These are phyloP conservation scores for Morbakka virulenta DNA, from an alignment of 30 jellyfish, hydroid and myxozoan genomes.

Conservation along the genomic window DNA sequence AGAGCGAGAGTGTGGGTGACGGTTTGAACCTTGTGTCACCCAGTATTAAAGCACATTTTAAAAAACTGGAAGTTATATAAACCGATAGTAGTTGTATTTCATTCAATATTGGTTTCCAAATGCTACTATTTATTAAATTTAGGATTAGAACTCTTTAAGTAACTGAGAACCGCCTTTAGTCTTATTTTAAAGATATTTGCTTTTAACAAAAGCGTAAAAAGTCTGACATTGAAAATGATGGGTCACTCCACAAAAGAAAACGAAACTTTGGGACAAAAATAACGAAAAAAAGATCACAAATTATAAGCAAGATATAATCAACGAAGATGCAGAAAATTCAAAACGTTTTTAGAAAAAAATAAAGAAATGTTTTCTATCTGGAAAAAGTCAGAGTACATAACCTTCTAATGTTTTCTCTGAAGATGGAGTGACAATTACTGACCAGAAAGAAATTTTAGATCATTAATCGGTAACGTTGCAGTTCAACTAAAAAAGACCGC, in stretches of 20 bases:
- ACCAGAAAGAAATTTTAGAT: neutral
- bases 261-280: neutral
- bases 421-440: neutral
- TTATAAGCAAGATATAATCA: slow-evolving; percentile 12
- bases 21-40: too few relatives aligned
- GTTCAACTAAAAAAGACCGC: neutral
- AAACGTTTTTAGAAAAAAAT: slow-evolving; percentile 16
- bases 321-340: slow-evolving; percentile 13
- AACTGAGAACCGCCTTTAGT: too few relatives aligned
- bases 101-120: too few relatives aligned
- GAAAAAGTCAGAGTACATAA: too few relatives aligned
- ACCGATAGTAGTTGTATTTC: too few relatives aligned
- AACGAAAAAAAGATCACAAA: neutral
- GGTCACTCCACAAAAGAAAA: neutral
- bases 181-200: slow-evolving; percentile 9
- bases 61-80: too few relatives aligned
- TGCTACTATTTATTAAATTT: too few relatives aligned
- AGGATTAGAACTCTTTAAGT: too few relatives aligned
- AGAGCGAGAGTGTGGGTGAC: too few relatives aligned
- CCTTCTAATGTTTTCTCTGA: slow-evolving; percentile 1
- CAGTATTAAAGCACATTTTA: too few relatives aligned
- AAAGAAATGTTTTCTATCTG: slow-evolving; percentile 8
- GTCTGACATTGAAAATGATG: neutral
- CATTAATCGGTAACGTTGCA: neutral
- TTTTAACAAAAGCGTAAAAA: neutral